Evolutionary conservation across 2,113 vertebrate genomes (phyloP).

Genomic region (Sinocyclocheilus grahami): DNA sequence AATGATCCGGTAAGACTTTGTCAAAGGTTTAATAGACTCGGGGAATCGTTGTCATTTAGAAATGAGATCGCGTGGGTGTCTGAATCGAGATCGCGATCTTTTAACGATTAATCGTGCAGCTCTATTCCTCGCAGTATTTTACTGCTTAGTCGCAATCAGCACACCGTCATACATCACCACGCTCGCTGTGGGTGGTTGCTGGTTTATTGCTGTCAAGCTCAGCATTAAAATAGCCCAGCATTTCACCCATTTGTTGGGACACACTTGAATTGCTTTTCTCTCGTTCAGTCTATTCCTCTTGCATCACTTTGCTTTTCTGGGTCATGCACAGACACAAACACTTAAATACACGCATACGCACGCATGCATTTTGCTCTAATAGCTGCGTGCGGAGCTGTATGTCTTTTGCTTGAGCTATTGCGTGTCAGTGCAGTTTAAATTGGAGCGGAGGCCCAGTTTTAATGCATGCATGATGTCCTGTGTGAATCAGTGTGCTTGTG

Average conservation of each 20-base stretch:
- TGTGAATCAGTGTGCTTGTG: conserved; percentile 21
- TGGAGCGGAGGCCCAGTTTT: conserved; percentile 12
- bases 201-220: conserved; percentile 30
- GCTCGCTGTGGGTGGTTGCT: conserved; percentile 26
- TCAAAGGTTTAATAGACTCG: too few relatives aligned
- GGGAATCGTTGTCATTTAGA: too few relatives aligned
- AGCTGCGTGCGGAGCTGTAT: conserved; percentile 1
- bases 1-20: too few relatives aligned
- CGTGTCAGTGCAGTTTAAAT: conserved; percentile 29
- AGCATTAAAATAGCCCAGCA: neutral
- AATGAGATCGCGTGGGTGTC: too few relatives aligned
- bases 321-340: neutral
- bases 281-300: conserved; percentile 21
- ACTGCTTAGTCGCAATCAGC: neutral
- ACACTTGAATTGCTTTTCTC: conserved; percentile 18
- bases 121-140: neutral
- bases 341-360: neutral
- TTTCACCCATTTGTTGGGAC: conserved; percentile 23
- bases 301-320: conserved; percentile 18
- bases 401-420: conserved; percentile 19
- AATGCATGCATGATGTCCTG: conserved; percentile 41
- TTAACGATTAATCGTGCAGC: too few relatives aligned
- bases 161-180: conserved; percentile 34
- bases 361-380: conserved; percentile 9
- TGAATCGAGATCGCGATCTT: too few relatives aligned